Percentiles rank a stretch among this genome's conserved stretches.
These are phyloP conservation scores for Ageneiosus marmoratus DNA, from an alignment of 2,113 vertebrate genomes.

Conservation along the genomic window DNA sequence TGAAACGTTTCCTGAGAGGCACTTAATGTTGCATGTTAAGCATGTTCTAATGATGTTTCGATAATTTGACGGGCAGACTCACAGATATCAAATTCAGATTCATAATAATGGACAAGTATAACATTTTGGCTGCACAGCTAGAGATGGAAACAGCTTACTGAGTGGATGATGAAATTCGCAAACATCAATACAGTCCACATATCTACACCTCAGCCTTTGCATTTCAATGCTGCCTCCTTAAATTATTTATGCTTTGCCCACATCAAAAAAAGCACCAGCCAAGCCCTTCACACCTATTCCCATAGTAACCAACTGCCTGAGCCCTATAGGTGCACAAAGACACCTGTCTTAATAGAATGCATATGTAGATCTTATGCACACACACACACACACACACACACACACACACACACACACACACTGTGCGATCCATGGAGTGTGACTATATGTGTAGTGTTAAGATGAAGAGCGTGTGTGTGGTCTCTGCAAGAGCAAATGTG, in stretches of 20 bases:
- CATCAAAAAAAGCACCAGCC: conserved; percentile 70
- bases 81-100: not conserved
- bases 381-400: conserved; percentile 38
- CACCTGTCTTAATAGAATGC: conserved; percentile 28
- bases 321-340: conserved; percentile 60
- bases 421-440: conserved; percentile 19
- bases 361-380: conserved; percentile 16
- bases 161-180: conserved; percentile 77
- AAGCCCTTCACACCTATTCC: conserved; percentile 66
- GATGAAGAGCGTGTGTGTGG: conserved; percentile 1
- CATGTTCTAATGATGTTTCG: not conserved
- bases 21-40: not conserved
- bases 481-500: not conserved
- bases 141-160: conserved; percentile 58
- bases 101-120: not conserved
- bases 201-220: conserved; percentile 73
- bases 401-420: conserved; percentile 38
- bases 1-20: too few relatives aligned
- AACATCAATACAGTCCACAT: conserved; percentile 75
- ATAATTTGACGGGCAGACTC: not conserved
- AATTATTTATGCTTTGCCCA: conserved; percentile 80
- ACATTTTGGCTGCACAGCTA: conserved; percentile 37
- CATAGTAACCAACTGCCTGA: conserved; percentile 71
- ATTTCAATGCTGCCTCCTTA: conserved; percentile 77
- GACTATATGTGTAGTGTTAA: conserved; percentile 24